Conservation (phyloP, 1,140 invertebrate species). For the Onthophagus taurus region DNA sequence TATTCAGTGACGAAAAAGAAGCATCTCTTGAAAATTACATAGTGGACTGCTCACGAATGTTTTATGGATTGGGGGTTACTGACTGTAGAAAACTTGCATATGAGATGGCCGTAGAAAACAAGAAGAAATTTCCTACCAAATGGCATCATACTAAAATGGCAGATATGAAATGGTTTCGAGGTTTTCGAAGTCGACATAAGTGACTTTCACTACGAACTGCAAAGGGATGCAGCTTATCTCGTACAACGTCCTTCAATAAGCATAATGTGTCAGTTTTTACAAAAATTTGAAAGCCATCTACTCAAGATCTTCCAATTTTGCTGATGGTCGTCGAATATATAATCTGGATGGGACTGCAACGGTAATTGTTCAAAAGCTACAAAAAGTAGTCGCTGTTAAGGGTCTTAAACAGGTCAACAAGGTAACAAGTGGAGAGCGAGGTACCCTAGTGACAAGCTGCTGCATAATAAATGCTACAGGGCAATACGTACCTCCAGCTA, state of each 20-base stretch:
- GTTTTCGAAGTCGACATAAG: background rate
- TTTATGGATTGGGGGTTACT: background rate
- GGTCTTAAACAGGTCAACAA: constrained; percentile 37
- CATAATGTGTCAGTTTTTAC: constrained; percentile 27
- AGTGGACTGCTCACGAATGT: background rate
- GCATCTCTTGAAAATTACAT: background rate
- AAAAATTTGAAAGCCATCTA: constrained; percentile 21
- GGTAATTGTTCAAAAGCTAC: constrained; percentile 37
- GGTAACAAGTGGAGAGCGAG: constrained; percentile 37
- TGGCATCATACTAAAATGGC: background rate
- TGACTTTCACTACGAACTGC: constrained; percentile 10
- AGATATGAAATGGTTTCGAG: background rate
- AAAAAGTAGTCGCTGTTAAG: constrained; percentile 28
- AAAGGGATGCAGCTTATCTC: constrained; percentile 28
- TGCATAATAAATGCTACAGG: constrained; percentile 33
- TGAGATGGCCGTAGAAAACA: background rate
- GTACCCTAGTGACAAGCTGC: constrained; percentile 34
- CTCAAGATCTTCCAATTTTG: constrained; percentile 25
- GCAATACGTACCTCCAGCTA: constrained; percentile 24
- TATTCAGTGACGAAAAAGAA: background rate
- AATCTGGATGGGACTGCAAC: constrained; percentile 39
- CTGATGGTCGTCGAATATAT: constrained; percentile 25
- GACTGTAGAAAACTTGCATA: background rate
- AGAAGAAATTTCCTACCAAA: background rate
- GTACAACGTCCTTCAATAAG: constrained; percentile 33